phyloP scores from a whole-genome alignment of 2,113 vertebrate genomes.

The Mus musculus region GRCm39 chr11:78511001-78511500 shows the following conservation, averaged over 20 bases:
- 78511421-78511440: background rate
- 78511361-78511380: background rate
- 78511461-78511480: background rate
- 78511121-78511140: background rate
- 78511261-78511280: too few relatives aligned
- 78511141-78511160: background rate
- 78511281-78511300: too few relatives aligned
- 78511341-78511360: background rate
- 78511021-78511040: background rate
- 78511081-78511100: background rate
- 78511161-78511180: too few relatives aligned
- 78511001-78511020: background rate
- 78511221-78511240: too few relatives aligned
- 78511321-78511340: too few relatives aligned
- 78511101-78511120: background rate
- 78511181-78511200: too few relatives aligned
- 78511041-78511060: background rate
- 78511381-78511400: constrained; percentile 18
- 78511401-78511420: background rate
- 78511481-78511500: background rate
- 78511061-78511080: background rate
- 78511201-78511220: too few relatives aligned
- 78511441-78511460: background rate
- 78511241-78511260: too few relatives aligned
- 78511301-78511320: too few relatives aligned